A percentile compares a stretch with the other conserved stretches of the same genome.
phyloP scores from a whole-genome alignment of 2,888 invertebrate species.

The Rhagophthalmus giganteus region DNA sequence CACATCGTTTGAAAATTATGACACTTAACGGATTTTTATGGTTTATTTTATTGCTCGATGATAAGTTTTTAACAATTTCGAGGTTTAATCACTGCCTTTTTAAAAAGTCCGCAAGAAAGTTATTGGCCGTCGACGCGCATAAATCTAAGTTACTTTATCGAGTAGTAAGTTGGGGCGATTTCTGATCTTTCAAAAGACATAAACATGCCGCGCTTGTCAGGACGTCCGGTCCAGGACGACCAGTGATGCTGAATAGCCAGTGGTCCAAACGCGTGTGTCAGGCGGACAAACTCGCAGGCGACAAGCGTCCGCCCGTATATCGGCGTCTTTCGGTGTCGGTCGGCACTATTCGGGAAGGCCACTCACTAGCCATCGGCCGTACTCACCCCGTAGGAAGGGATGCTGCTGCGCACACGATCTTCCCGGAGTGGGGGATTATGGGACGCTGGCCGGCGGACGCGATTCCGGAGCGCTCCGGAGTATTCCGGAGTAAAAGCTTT shows the following conservation, averaged over 20 bases:
- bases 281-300: constrained; percentile 46
- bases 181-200: constrained; percentile 9
- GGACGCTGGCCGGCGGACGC: constrained; percentile 42
- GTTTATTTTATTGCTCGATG: no score
- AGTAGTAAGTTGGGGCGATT: constrained; percentile 5
- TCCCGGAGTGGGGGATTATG: constrained; percentile 45
- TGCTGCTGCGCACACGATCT: constrained; percentile 52
- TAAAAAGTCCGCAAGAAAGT: constrained; percentile 6
- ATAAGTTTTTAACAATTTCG: not conserved
- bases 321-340: constrained; percentile 40
- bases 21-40: no score
- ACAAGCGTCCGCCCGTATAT: constrained; percentile 43
- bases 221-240: constrained; percentile 40
- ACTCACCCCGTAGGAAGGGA: constrained; percentile 58
- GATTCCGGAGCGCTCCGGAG: constrained; percentile 47
- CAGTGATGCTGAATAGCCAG: constrained; percentile 54
- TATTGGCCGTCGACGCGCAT: constrained; percentile 8
- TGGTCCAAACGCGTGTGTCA: constrained; percentile 57
- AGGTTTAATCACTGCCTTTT: constrained; percentile 5
- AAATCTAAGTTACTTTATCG: constrained; percentile 2
- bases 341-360: constrained; percentile 50
- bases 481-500: constrained; percentile 19
- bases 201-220: constrained; percentile 30
- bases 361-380: constrained; percentile 61
- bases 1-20: constrained; percentile 18